A percentile compares a stretch with the other conserved stretches of the same genome.
Evolutionary conservation across 2,888 invertebrate species (phyloP).

Genomic region (Onchidella celtica): DNA sequence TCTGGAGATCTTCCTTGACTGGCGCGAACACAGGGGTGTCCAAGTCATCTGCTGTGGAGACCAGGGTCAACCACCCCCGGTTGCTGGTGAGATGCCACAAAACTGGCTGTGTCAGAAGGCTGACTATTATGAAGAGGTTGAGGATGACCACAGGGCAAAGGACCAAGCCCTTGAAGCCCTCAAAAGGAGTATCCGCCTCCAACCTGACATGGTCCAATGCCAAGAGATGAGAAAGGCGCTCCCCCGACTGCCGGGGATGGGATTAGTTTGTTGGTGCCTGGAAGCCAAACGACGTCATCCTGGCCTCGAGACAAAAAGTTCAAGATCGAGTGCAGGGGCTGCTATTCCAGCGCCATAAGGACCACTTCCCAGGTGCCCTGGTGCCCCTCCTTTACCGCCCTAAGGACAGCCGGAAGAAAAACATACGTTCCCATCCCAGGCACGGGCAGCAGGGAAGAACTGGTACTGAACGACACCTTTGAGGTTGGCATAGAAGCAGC

Average conservation of each 20-base stretch:
- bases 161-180: constrained; percentile 6
- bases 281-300: background rate
- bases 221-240: constrained; percentile 13
- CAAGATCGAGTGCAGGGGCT: constrained; percentile 7
- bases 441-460: background rate
- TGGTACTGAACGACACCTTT: background rate
- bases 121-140: constrained; percentile 8
- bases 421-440: constrained; percentile 1
- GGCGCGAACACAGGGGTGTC: background rate
- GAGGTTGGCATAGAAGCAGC: no score
- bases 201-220: background rate
- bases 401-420: constrained; percentile 4
- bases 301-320: background rate
- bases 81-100: constrained; percentile 10
- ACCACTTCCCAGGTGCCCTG: background rate
- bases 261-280: constrained; percentile 2
- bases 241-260: background rate
- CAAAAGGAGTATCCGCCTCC: constrained; percentile 5
- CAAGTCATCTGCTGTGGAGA: constrained; percentile 17
- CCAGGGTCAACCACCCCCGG: constrained; percentile 3
- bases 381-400: background rate
- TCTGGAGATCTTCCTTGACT: constrained; percentile 8
- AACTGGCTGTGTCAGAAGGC: no score
- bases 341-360: background rate
- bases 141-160: background rate